A percentile compares a stretch with the other conserved stretches of the same genome.
These are phyloP conservation scores for Eciton burchellii DNA, from an alignment of 1,140 invertebrate species.

Conservation along the genomic window DNA sequence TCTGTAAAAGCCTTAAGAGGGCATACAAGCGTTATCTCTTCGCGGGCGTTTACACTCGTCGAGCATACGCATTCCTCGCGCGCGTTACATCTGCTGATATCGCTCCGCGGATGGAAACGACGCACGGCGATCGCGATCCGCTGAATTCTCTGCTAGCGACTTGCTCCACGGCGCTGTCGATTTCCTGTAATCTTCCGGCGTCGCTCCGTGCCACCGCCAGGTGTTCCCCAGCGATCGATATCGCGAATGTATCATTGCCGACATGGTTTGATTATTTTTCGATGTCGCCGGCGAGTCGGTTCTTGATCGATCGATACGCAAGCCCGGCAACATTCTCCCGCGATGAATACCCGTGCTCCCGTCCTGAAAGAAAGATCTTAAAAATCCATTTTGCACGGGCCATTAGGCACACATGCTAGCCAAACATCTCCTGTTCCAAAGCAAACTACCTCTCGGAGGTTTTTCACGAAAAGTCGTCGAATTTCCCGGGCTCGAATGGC, in stretches of 20 bases:
- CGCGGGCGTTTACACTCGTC: no score
- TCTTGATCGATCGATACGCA: constrained; percentile 61
- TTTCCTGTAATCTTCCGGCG: background rate
- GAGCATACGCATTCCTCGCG: background rate
- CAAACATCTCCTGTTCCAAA: constrained; percentile 78
- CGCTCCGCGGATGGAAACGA: no score
- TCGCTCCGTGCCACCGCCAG: background rate
- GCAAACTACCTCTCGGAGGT: constrained; percentile 71
- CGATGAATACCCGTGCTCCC: constrained; percentile 24
- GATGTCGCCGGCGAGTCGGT: constrained; percentile 49
- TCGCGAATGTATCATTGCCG: background rate
- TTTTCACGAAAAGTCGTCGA: constrained; percentile 70
- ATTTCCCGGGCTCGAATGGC: constrained; percentile 46
- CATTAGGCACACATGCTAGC: constrained; percentile 79
- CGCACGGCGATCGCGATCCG: no score
- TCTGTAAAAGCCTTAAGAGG: constrained; percentile 71
- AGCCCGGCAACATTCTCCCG: constrained; percentile 13
- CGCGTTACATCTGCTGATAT: constrained; percentile 60
- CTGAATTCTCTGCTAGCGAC: background rate
- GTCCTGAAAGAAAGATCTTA: constrained; percentile 70
- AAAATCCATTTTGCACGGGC: constrained; percentile 80
- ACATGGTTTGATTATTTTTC: constrained; percentile 60
- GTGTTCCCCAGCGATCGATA: background rate
- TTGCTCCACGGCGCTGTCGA: background rate
- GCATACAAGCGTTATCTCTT: constrained; percentile 42